Evolutionary conservation across 2,888 invertebrate genomes (phyloP).

Genomic region (Scaptomyza flava): DNA sequence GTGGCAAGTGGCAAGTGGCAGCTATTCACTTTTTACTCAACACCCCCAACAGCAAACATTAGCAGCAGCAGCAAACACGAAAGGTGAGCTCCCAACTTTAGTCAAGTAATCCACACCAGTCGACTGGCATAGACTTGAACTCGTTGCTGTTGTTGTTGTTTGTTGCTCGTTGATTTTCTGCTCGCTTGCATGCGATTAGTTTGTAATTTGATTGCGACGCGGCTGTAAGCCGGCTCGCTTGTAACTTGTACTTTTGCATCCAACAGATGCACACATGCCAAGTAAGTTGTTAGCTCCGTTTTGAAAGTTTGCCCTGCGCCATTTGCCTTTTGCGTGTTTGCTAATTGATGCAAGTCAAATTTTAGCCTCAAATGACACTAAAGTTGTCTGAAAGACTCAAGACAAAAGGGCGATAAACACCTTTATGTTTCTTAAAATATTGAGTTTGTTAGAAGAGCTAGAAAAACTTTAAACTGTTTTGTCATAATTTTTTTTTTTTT

Average conservation of each 20-base stretch:
- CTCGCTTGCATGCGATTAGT: conserved; percentile 82
- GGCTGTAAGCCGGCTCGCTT: conserved; percentile 44
- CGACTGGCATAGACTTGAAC: conserved; percentile 51
- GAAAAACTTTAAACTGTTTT: conserved; percentile 11
- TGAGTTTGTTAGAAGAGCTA: background rate
- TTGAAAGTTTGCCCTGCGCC: conserved; percentile 50
- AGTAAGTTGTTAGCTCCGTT: conserved; percentile 69
- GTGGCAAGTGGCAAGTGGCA: conserved; percentile 52
- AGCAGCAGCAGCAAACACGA: conserved; percentile 31
- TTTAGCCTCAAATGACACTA: conserved; percentile 62
- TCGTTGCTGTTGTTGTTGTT: conserved; percentile 31
- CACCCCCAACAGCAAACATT: conserved; percentile 50
- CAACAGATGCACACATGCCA: conserved; percentile 55
- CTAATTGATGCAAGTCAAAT: conserved; percentile 75
- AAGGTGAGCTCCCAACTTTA: conserved; percentile 43
- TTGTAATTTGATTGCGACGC: conserved; percentile 80
- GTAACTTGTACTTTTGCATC: conserved; percentile 34
- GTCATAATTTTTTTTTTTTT: conserved; percentile 5
- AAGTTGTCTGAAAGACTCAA: conserved; percentile 38
- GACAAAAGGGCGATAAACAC: conserved; percentile 14
- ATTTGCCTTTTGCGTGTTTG: conserved; percentile 59
- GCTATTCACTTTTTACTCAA: conserved; percentile 70
- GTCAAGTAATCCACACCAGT: conserved; percentile 69
- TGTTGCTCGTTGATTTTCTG: conserved; percentile 65
- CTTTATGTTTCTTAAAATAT: background rate